These are phyloP conservation scores for Coleophora flavipennella DNA, from an alignment of 2,888 invertebrate species.

Conservation along the genomic window DNA sequence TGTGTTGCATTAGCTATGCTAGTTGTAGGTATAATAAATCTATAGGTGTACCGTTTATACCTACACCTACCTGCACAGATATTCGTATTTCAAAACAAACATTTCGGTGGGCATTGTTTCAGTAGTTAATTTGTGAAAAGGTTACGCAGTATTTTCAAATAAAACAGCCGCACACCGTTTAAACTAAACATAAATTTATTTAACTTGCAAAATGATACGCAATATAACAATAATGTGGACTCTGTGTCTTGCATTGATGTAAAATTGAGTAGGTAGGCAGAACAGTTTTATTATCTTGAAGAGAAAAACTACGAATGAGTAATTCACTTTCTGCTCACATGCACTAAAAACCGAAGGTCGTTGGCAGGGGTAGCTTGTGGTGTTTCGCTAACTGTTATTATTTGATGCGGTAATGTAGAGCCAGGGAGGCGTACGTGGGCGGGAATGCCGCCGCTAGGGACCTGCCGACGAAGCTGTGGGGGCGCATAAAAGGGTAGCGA, in stretches of 20 bases:
- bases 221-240: too few species aligned
- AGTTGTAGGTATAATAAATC: slow-evolving; percentile 11
- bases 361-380: slow-evolving; percentile 20
- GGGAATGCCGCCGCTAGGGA: neutral
- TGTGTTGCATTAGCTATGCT: slow-evolving; percentile 45
- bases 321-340: slow-evolving; percentile 6
- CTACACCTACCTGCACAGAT: neutral
- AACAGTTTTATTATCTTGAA: too few species aligned
- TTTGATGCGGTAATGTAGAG: slow-evolving; percentile 50
- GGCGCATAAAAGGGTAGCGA: slow-evolving; percentile 10
- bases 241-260: too few species aligned
- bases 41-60: too few species aligned
- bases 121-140: neutral
- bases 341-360: too few species aligned
- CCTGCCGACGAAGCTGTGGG: slow-evolving; percentile 21
- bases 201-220: too few species aligned
- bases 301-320: too few species aligned
- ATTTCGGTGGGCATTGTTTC: neutral
- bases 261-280: too few species aligned
- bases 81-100: too few species aligned
- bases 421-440: slow-evolving; percentile 13
- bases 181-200: too few species aligned
- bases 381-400: slow-evolving; percentile 39
- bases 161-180: too few species aligned
- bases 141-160: too few species aligned